phyloP scores from a whole-genome alignment of 2,888 invertebrate genomes.

The Meiosimyza platycephala region DNA sequence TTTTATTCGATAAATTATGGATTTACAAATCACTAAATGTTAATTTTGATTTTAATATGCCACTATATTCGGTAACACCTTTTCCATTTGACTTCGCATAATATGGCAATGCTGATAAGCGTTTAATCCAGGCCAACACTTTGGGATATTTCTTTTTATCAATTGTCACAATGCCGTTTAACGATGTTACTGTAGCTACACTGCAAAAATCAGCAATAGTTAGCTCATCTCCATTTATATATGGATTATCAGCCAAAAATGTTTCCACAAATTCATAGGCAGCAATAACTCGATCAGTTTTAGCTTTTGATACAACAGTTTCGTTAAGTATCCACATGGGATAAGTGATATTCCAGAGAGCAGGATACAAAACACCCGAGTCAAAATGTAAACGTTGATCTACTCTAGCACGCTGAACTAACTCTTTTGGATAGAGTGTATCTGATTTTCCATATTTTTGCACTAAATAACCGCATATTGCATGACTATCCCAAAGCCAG shows the following conservation, averaged over 20 bases:
- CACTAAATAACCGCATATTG: slow-evolving; percentile 52
- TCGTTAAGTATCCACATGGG: slow-evolving; percentile 49
- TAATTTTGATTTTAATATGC: background rate
- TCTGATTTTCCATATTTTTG: slow-evolving; percentile 62
- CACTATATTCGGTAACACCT: slow-evolving; percentile 42
- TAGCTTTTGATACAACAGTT: slow-evolving; percentile 46
- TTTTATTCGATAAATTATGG: too few species aligned
- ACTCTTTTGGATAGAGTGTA: slow-evolving; percentile 58
- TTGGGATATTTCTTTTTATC: slow-evolving; percentile 53
- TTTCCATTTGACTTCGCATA: slow-evolving; percentile 55
- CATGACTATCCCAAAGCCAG: slow-evolving; percentile 54
- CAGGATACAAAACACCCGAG: slow-evolving; percentile 56
- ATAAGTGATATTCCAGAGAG: slow-evolving; percentile 51
- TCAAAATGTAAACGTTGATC: slow-evolving; percentile 60
- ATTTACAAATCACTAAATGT: slow-evolving; percentile 13
- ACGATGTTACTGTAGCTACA: slow-evolving; percentile 50
- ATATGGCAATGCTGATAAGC: slow-evolving; percentile 55
- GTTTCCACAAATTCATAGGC: slow-evolving; percentile 50
- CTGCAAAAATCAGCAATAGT: slow-evolving; percentile 61
- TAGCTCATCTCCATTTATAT: slow-evolving; percentile 55
- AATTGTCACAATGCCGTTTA: slow-evolving; percentile 49
- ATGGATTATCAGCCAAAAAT: slow-evolving; percentile 50
- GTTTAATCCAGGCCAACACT: slow-evolving; percentile 55
- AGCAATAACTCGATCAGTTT: slow-evolving; percentile 45
- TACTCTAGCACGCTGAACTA: slow-evolving; percentile 51